Conservation (phyloP, 2,888 invertebrate species). For the Tyria jacobaeae region DNA sequence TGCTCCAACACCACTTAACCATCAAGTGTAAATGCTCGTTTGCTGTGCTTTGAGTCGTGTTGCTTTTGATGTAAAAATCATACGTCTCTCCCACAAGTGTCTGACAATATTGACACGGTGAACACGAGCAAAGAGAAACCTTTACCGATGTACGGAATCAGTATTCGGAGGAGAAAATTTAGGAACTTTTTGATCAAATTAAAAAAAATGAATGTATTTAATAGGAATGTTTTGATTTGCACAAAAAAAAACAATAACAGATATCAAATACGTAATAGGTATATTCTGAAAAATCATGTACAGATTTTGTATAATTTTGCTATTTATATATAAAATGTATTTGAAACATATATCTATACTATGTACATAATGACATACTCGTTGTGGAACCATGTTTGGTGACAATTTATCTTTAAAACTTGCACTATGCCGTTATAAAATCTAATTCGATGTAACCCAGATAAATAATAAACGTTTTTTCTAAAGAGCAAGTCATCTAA, state of each 20-base stretch:
- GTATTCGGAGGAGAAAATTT: slow-evolving; percentile 15
- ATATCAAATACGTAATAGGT: no score
- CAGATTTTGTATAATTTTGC: neutral
- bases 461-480: slow-evolving; percentile 14
- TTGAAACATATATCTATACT: neutral
- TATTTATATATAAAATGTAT: neutral
- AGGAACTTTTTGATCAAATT: neutral
- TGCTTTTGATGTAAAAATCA: slow-evolving; percentile 83
- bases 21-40: slow-evolving; percentile 50
- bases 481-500: slow-evolving; percentile 35
- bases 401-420: neutral
- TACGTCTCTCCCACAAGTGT: slow-evolving; percentile 68
- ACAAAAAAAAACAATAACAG: neutral
- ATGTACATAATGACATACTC: no score
- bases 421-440: neutral
- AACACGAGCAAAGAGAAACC: slow-evolving; percentile 16
- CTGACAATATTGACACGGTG: slow-evolving; percentile 75
- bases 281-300: neutral
- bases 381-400: neutral
- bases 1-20: slow-evolving; percentile 44
- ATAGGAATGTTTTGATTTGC: neutral
- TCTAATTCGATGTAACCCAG: neutral
- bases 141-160: slow-evolving; percentile 16
- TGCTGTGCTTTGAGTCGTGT: slow-evolving; percentile 56
- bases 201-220: neutral